phyloP scores from a whole-genome alignment of 2,888 invertebrate genomes.

The Chaetogeoica ovagalla region DNA sequence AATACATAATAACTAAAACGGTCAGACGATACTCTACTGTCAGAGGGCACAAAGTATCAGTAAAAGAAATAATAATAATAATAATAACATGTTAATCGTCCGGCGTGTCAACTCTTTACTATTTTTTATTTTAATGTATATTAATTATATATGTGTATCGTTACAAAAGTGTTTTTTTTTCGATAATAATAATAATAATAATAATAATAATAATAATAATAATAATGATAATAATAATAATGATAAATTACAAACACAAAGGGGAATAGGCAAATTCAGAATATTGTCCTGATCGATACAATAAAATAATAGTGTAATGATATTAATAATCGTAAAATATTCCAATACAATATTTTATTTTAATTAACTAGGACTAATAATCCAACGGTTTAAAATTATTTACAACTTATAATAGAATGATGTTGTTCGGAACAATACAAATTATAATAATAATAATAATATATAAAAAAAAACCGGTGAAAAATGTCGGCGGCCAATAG shows the following conservation, averaged over 20 bases:
- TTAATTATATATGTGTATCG: conserved; percentile 1
- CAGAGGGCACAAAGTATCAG: not conserved
- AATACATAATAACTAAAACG: conserved; percentile 42
- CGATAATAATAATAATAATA: no score
- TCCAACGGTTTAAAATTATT: not conserved
- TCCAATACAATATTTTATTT: not conserved
- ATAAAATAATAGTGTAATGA: not conserved
- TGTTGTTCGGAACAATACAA: no score
- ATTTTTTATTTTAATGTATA: not conserved
- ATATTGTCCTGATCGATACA: not conserved
- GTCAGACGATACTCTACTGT: conserved; percentile 9
- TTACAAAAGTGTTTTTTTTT: not conserved
- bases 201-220: no score
- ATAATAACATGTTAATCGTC: not conserved
- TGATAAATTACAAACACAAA: not conserved
- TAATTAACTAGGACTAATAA: not conserved
- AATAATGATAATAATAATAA: not conserved
- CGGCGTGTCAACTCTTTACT: conserved; percentile 10
- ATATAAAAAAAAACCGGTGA: no score
- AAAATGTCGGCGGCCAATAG: not conserved
- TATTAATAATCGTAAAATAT: not conserved
- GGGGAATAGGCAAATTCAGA: not conserved
- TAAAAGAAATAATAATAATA: not conserved
- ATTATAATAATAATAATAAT: no score
- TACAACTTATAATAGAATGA: no score